These are phyloP conservation scores for Heliothis virescens DNA, from an alignment of 1,140 invertebrate genomes.

Conservation along the genomic window DNA sequence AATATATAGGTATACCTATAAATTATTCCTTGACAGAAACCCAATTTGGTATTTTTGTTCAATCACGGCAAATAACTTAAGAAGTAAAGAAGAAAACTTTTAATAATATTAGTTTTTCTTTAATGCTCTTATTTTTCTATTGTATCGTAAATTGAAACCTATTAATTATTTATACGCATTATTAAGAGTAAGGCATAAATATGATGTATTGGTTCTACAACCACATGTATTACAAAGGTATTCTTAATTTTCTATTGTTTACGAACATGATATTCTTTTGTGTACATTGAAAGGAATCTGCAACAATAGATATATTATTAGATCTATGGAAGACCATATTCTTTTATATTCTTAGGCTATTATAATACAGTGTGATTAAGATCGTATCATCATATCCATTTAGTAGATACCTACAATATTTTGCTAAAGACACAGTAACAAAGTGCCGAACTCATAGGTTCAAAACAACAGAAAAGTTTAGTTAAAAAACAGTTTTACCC, in stretches of 20 bases:
- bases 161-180: neutral
- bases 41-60: no score
- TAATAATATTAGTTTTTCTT: neutral
- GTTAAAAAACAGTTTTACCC: no score
- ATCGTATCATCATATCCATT: neutral
- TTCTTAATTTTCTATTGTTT: conserved; percentile 52
- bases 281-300: conserved; percentile 45
- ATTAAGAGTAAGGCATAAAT: neutral
- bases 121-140: neutral
- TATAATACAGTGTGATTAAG: conserved; percentile 6
- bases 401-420: neutral
- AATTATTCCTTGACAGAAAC: no score
- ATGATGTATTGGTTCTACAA: conserved; percentile 17
- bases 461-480: neutral
- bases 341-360: neutral
- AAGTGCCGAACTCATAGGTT: no score
- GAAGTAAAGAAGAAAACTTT: neutral
- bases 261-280: conserved; percentile 42
- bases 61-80: neutral
- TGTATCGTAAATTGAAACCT: neutral
- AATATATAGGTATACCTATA: no score
- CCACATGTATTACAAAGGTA: conserved; percentile 18
- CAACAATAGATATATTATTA: conserved; percentile 47
- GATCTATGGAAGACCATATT: conserved; percentile 29
- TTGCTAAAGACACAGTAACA: no score